Evolutionary conservation across 2,797 vertebrate genomes (phyloP).

Genomic region (Macrochelys suwanniensis): DNA sequence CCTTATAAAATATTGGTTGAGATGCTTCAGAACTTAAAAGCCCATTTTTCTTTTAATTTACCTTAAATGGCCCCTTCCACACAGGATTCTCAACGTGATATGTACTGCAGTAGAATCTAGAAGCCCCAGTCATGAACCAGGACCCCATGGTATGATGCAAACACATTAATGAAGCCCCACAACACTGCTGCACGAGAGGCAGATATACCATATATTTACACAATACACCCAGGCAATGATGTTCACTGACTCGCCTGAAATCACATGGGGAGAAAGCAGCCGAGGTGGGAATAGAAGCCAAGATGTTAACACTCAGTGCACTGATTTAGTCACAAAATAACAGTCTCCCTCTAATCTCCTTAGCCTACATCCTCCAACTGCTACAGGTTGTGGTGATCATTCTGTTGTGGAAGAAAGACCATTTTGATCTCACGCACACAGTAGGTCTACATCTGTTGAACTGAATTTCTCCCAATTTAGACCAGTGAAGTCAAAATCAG

Average conservation of each 20-base stretch:
- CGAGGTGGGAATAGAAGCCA: too few relatives aligned
- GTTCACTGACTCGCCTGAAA: not conserved
- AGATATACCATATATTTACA: not conserved
- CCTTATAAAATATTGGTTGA: not conserved
- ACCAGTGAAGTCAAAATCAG: not conserved
- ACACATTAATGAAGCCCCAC: not conserved
- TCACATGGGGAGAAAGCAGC: not conserved
- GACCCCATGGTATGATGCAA: not conserved
- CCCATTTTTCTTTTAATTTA: not conserved
- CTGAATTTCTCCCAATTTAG: not conserved
- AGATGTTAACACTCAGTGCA: too few relatives aligned
- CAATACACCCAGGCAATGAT: not conserved
- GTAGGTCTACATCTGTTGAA: not conserved
- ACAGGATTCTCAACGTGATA: not conserved
- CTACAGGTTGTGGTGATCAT: not conserved
- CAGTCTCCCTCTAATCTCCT: not conserved
- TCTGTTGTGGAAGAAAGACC: not conserved
- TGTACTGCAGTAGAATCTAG: not conserved
- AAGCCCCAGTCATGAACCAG: not conserved
- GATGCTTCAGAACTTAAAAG: not conserved
- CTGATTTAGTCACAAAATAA: not conserved
- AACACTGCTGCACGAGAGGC: not conserved
- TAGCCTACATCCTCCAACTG: not conserved
- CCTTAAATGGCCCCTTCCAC: not conserved
- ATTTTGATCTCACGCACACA: not conserved